Evolutionary conservation across 2,888 invertebrate species (phyloP).

Genomic region (Crioceris asparagi): DNA sequence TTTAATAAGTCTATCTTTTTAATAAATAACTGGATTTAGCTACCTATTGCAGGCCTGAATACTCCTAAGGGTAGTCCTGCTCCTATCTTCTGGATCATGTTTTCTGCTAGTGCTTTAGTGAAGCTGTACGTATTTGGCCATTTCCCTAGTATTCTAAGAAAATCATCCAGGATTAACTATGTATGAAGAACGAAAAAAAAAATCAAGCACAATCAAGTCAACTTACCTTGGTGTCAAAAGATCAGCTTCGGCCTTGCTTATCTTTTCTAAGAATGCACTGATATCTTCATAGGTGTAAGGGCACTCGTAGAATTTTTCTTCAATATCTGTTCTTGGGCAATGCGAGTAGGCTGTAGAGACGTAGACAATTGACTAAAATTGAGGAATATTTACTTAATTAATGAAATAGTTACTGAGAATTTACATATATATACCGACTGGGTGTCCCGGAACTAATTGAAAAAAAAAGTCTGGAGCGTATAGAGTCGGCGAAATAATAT

Average conservation of each 20-base stretch:
- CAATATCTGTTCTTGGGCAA: constrained; percentile 51
- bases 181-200: neutral
- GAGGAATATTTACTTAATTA: constrained; percentile 1
- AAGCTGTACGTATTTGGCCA: constrained; percentile 84
- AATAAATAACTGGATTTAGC: too few species aligned
- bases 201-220: neutral
- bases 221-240: constrained; percentile 38
- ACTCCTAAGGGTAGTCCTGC: constrained; percentile 60
- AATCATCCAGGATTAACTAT: too few species aligned
- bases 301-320: constrained; percentile 59
- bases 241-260: constrained; percentile 25
- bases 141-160: constrained; percentile 45
- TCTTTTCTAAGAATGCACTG: constrained; percentile 35
- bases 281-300: constrained; percentile 41
- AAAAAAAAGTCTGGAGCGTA: neutral
- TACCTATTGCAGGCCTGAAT: constrained; percentile 72
- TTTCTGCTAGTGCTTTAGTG: constrained; percentile 76
- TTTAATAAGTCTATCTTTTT: too few species aligned
- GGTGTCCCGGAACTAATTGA: too few species aligned
- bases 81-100: constrained; percentile 48
- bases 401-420: too few species aligned
- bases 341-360: constrained; percentile 77
- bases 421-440: too few species aligned
- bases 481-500: neutral
- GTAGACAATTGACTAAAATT: constrained; percentile 54